phyloP scores from a whole-genome alignment of 2,888 invertebrate species.

The Zhengitettix transpicula region DNA sequence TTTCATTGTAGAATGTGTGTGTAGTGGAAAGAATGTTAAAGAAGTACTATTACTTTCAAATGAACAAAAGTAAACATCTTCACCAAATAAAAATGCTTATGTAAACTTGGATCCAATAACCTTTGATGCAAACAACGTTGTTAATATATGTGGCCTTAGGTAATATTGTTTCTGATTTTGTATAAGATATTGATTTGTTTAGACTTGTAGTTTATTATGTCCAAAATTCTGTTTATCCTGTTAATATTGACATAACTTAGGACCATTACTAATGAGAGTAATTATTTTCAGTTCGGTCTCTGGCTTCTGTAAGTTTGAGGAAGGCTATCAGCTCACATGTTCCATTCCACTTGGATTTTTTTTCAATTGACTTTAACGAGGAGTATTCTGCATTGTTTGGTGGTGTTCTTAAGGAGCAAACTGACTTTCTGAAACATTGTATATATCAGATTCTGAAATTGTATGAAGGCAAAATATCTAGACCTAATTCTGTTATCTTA shows the following conservation, averaged over 20 bases:
- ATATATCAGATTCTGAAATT: conserved; percentile 56
- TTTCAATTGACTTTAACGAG: conserved; percentile 77
- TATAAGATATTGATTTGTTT: too few relatives aligned
- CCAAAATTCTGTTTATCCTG: too few relatives aligned
- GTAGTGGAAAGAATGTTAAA: too few relatives aligned
- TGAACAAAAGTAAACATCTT: too few relatives aligned
- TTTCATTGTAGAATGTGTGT: too few relatives aligned
- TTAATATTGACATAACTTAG: not conserved
- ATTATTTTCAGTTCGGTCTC: conserved; percentile 50
- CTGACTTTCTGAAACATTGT: conserved; percentile 49
- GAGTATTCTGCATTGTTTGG: conserved; percentile 81
- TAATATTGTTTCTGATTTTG: too few relatives aligned
- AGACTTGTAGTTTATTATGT: too few relatives aligned
- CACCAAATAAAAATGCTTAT: too few relatives aligned
- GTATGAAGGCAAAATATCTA: conserved; percentile 38
- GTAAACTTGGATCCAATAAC: too few relatives aligned
- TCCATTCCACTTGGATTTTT: conserved; percentile 78
- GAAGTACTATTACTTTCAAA: too few relatives aligned
- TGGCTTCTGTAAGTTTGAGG: conserved; percentile 80
- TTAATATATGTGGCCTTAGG: too few relatives aligned
- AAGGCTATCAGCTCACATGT: conserved; percentile 55
- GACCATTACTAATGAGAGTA: not conserved
- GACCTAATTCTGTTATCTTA: conserved; percentile 49
- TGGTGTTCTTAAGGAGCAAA: conserved; percentile 60
- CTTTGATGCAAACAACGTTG: too few relatives aligned